phyloP scores from a whole-genome alignment of 1,140 invertebrate species.

The Anadara kagoshimensis region DNA sequence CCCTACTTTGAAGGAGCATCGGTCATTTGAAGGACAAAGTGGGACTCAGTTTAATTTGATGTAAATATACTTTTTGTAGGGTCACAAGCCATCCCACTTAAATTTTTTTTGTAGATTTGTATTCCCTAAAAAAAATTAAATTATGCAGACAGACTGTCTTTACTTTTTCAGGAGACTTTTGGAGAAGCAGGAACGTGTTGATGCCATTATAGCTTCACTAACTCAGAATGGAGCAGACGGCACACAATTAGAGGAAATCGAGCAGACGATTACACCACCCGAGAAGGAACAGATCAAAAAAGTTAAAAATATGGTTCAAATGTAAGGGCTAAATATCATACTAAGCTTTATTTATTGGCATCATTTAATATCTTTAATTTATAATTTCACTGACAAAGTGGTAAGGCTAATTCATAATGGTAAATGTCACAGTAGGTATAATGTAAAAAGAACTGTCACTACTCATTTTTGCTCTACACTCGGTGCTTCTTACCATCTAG shows the following conservation, averaged over 20 bases:
- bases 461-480: too few species aligned
- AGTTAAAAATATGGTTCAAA: constrained; percentile 80
- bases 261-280: constrained; percentile 85
- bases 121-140: background rate
- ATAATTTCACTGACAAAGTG: too few species aligned
- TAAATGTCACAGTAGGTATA: too few species aligned
- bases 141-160: background rate
- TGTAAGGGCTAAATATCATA: constrained; percentile 63
- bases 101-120: background rate
- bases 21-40: too few species aligned
- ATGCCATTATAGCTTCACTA: constrained; percentile 85
- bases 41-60: too few species aligned
- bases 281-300: constrained; percentile 82
- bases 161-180: constrained; percentile 78
- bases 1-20: too few species aligned
- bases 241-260: constrained; percentile 85
- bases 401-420: too few species aligned
- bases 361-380: too few species aligned
- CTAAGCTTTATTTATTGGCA: background rate
- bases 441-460: too few species aligned
- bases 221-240: constrained; percentile 83
- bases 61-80: too few species aligned
- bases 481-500: too few species aligned
- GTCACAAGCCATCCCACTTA: too few species aligned
- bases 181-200: constrained; percentile 88